phyloP scores from a whole-genome alignment of 1,140 invertebrate genomes.

The Zaprionus camerounensis region DNA sequence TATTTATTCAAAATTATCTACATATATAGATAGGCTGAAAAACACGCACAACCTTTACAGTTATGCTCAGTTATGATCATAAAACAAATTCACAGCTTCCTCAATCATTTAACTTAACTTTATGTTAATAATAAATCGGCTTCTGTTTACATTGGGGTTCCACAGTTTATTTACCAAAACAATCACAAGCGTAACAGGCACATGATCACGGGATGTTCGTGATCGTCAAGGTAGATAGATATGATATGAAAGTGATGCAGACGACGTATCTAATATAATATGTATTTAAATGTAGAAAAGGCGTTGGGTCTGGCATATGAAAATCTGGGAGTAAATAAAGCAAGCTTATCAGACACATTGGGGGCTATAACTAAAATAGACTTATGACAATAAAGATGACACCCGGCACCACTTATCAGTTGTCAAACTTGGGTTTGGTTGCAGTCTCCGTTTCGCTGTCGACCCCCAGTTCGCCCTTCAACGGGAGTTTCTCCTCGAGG shows the following conservation, averaged over 20 bases:
- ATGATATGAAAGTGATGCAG: conserved; percentile 1
- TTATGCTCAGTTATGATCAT: conserved; percentile 6
- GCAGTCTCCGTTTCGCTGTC: conserved; percentile 6
- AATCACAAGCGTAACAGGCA: conserved; percentile 8
- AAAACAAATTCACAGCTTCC: conserved; percentile 24
- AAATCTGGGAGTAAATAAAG: conserved; percentile 47
- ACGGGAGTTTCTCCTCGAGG: conserved; percentile 58
- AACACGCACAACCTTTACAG: not conserved
- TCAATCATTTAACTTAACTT: not conserved
- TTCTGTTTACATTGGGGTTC: conserved; percentile 14
- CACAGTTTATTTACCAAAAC: conserved; percentile 25
- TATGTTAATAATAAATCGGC: not conserved
- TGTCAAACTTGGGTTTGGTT: conserved; percentile 36
- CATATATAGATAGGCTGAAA: not conserved
- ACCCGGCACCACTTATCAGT: conserved; percentile 39
- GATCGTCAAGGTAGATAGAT: conserved; percentile 2
- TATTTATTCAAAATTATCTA: conserved; percentile 22
- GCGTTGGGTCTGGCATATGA: conserved; percentile 27
- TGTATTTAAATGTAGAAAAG: conserved; percentile 54
- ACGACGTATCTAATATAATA: conserved; percentile 8
- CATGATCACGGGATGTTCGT: conserved; percentile 22
- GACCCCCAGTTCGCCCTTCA: conserved; percentile 29
- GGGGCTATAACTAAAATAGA: conserved; percentile 60
- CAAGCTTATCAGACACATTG: conserved; percentile 43
- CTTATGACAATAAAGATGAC: conserved; percentile 70